These are phyloP conservation scores for Gyrodactylus salaris DNA, from an alignment of 1,140 invertebrate species.

Conservation along the genomic window DNA sequence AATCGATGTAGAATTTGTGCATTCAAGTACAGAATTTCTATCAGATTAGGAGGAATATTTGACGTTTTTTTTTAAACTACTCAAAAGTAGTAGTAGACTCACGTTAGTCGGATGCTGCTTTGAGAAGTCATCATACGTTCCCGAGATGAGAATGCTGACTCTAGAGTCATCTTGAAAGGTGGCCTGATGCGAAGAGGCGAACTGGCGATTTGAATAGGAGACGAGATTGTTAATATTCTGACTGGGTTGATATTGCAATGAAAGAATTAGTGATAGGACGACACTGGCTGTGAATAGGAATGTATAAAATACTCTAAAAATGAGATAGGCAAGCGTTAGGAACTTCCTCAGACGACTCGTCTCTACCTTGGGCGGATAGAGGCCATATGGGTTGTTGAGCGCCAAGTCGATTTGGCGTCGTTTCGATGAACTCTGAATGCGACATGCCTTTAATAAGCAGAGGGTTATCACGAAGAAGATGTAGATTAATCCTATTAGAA, in stretches of 20 bases:
- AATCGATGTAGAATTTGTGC: no score
- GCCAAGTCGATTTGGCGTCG: background rate
- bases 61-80: no score
- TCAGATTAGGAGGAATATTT: no score
- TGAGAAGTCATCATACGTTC: no score
- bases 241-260: background rate
- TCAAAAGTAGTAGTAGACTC: no score
- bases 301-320: background rate
- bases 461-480: background rate
- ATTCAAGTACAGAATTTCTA: no score
- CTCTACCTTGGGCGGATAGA: background rate
- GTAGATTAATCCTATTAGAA: background rate
- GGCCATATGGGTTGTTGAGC: background rate
- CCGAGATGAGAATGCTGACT: no score
- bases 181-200: background rate
- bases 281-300: background rate
- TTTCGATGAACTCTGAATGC: background rate
- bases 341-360: background rate
- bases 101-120: no score
- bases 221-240: background rate
- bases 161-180: no score
- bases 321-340: background rate
- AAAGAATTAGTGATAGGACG: background rate
- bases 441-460: background rate
- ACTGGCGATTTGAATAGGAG: background rate